Percentiles rank a stretch among this genome's conserved stretches.
These are phyloP conservation scores for Pristionchus entomophagus DNA, from an alignment of 2,888 invertebrate species.

Conservation along the genomic window DNA sequence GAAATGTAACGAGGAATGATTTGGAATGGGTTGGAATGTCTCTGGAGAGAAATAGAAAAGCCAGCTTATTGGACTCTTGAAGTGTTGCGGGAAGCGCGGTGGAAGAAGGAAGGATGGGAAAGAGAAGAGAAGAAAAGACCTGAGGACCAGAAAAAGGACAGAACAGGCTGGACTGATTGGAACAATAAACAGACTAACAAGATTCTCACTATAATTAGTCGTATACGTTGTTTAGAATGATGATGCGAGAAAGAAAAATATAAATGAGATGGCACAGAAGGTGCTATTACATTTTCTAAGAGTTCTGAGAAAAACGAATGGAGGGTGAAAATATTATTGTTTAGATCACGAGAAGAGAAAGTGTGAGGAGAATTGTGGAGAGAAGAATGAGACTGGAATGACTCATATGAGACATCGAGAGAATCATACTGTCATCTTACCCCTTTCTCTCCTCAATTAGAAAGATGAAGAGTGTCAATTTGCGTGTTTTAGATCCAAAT, in stretches of 20 bases:
- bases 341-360: no score
- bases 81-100: background rate
- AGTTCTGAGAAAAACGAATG: no score
- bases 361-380: no score
- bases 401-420: no score
- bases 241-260: background rate
- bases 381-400: no score
- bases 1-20: background rate
- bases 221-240: background rate
- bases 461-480: slow-evolving; percentile 1
- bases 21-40: background rate
- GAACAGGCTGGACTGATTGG: background rate
- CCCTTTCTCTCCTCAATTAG: background rate
- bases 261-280: no score
- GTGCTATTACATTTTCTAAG: no score
- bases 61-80: background rate
- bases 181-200: no score
- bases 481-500: background rate
- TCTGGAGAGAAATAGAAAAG: background rate
- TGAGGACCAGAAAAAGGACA: slow-evolving; percentile 10
- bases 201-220: no score
- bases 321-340: no score
- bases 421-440: background rate
- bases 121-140: background rate
- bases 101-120: background rate